phyloP scores from a whole-genome alignment of 2,888 invertebrate genomes.

The Hemistola chrysoprasaria region DNA sequence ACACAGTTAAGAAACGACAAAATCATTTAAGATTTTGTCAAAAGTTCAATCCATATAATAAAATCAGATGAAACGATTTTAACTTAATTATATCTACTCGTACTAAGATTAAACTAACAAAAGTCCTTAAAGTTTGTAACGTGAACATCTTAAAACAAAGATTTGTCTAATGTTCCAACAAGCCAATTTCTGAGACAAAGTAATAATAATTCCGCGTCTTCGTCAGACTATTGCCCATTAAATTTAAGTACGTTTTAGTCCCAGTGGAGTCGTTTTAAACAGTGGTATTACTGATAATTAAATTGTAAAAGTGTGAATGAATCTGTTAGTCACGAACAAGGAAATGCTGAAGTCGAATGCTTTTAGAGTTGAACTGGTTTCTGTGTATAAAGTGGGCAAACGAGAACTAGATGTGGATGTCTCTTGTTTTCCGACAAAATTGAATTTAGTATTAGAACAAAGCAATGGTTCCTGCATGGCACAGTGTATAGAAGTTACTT shows the following conservation, averaged over 20 bases:
- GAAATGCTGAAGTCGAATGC: slow-evolving; percentile 8
- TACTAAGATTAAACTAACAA: slow-evolving; percentile 5
- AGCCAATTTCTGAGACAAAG: slow-evolving; percentile 40
- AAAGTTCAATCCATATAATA: too few species aligned
- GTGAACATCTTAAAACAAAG: slow-evolving; percentile 15
- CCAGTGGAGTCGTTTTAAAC: slow-evolving; percentile 43
- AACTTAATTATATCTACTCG: neutral
- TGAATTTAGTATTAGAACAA: slow-evolving; percentile 14
- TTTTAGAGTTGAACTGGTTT: slow-evolving; percentile 6
- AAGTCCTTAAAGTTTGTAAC: slow-evolving; percentile 9
- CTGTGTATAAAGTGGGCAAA: slow-evolving; percentile 3
- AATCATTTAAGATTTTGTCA: too few species aligned
- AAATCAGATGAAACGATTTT: too few species aligned
- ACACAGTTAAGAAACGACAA: too few species aligned
- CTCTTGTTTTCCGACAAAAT: slow-evolving; percentile 13
- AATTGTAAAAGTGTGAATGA: slow-evolving; percentile 40
- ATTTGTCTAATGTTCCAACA: slow-evolving; percentile 25
- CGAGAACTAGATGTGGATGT: slow-evolving; percentile 2
- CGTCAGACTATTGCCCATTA: slow-evolving; percentile 40
- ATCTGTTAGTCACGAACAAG: slow-evolving; percentile 13
- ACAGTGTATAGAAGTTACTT: slow-evolving; percentile 9
- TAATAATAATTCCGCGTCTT: slow-evolving; percentile 35
- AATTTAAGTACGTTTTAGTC: slow-evolving; percentile 46
- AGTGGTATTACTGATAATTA: slow-evolving; percentile 40
- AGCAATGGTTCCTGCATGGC: slow-evolving; percentile 6